These are phyloP conservation scores for Bubo blakistoni DNA, from an alignment of 2,113 vertebrate species.

Conservation along the genomic window DNA sequence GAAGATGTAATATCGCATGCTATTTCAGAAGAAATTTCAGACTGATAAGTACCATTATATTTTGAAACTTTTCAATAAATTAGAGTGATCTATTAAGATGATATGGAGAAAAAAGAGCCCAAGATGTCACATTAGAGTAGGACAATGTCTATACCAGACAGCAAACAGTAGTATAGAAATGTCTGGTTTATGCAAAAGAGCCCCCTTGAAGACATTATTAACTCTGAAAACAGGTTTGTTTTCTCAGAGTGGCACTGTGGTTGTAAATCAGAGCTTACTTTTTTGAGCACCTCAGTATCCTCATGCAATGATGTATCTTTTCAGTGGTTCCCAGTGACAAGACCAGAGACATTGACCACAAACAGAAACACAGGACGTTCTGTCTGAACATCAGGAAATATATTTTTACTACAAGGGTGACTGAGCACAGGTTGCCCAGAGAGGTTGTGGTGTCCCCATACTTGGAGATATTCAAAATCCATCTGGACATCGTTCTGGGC, in stretches of 20 bases:
- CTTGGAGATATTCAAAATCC: neutral
- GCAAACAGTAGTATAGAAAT: neutral
- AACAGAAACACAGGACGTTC: neutral
- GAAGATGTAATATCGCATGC: neutral
- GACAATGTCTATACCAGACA: neutral
- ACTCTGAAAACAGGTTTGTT: neutral
- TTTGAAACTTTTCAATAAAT: neutral
- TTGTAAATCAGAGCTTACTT: neutral
- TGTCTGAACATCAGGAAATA: neutral
- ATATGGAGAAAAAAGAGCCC: neutral
- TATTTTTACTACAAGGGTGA: neutral
- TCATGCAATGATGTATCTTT: neutral
- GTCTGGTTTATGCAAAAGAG: neutral
- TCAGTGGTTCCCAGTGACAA: neutral
- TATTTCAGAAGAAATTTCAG: neutral
- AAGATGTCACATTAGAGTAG: neutral
- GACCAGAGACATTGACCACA: neutral
- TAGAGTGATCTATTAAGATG: neutral
- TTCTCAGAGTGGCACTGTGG: neutral
- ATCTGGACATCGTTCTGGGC: neutral
- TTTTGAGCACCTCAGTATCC: neutral
- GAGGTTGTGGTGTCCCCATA: neutral
- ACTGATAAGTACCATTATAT: neutral
- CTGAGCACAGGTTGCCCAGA: neutral
- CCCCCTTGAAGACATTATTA: neutral